These are phyloP conservation scores for Pipistrellus nathusii DNA, from an alignment of 2,797 vertebrate genomes.

Conservation along the genomic window DNA sequence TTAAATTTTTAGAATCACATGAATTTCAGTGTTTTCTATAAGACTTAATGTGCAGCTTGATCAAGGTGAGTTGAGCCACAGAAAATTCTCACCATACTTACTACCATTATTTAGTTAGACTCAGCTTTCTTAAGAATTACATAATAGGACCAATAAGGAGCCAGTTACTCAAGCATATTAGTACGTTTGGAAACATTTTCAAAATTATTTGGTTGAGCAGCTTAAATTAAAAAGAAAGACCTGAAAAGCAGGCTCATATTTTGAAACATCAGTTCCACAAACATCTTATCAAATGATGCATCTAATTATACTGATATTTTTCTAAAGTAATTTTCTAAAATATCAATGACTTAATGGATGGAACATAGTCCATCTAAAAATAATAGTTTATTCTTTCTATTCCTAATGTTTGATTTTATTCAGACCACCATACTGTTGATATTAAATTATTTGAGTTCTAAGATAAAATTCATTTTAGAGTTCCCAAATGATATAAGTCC, in stretches of 20 bases:
- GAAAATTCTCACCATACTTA: not conserved
- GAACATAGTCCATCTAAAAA: not conserved
- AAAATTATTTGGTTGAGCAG: not conserved
- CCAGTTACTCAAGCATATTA: not conserved
- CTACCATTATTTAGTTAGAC: slow-evolving; percentile 6
- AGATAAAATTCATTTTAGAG: not conserved
- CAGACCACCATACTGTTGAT: not conserved
- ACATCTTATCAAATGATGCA: not conserved
- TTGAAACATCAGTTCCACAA: not conserved
- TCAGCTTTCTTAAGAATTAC: slow-evolving; percentile 14
- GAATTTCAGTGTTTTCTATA: slow-evolving; percentile 12
- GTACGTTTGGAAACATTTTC: slow-evolving; percentile 40
- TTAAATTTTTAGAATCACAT: not conserved
- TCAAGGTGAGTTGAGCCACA: not conserved
- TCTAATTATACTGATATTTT: not conserved
- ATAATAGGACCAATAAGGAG: not conserved
- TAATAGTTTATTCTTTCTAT: not conserved
- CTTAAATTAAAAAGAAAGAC: slow-evolving; percentile 44
- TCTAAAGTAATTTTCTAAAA: slow-evolving; percentile 33
- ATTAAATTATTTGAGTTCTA: not conserved
- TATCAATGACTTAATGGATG: not conserved
- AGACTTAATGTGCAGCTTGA: not conserved
- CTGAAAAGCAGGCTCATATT: not conserved
- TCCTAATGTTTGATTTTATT: slow-evolving; percentile 16
- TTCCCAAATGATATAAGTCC: not conserved